Conservation (phyloP, 2,888 invertebrate species). For the Lottia scabra region DNA sequence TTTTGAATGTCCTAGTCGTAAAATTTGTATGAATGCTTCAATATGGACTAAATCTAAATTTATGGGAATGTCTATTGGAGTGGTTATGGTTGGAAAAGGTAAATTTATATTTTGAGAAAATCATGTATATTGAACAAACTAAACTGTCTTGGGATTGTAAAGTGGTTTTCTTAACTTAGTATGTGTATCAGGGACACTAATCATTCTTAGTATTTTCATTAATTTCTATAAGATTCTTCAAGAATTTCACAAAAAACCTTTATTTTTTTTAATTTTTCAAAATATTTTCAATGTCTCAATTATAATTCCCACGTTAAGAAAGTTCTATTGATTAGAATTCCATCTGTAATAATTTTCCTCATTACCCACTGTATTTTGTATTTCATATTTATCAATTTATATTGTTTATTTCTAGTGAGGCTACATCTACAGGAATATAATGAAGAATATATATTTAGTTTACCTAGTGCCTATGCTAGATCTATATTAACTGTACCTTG, state of each 20-base stretch:
- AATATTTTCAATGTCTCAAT: too few relatives aligned
- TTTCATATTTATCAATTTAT: neutral
- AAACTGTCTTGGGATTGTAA: too few relatives aligned
- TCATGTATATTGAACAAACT: neutral
- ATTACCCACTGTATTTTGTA: neutral
- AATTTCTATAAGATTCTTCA: too few relatives aligned
- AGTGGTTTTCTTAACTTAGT: too few relatives aligned
- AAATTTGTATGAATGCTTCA: slow-evolving; percentile 70
- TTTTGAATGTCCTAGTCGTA: slow-evolving; percentile 70
- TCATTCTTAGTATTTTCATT: too few relatives aligned
- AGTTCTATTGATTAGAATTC: neutral
- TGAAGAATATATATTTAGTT: slow-evolving; percentile 70
- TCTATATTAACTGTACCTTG: slow-evolving; percentile 72
- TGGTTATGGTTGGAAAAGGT: slow-evolving; percentile 71
- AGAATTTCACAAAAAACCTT: too few relatives aligned
- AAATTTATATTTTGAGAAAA: slow-evolving; percentile 30
- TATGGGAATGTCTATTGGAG: slow-evolving; percentile 72
- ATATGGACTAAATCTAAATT: slow-evolving; percentile 72
- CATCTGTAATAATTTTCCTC: neutral
- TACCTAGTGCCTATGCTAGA: slow-evolving; percentile 71
- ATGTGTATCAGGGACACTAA: too few relatives aligned
- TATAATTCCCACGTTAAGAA: too few relatives aligned
- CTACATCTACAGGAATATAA: slow-evolving; percentile 58
- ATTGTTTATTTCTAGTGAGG: slow-evolving; percentile 44
- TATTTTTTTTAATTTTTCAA: too few relatives aligned